phyloP scores from a whole-genome alignment of 2,888 invertebrate species.

The Catocala sponsa region DNA sequence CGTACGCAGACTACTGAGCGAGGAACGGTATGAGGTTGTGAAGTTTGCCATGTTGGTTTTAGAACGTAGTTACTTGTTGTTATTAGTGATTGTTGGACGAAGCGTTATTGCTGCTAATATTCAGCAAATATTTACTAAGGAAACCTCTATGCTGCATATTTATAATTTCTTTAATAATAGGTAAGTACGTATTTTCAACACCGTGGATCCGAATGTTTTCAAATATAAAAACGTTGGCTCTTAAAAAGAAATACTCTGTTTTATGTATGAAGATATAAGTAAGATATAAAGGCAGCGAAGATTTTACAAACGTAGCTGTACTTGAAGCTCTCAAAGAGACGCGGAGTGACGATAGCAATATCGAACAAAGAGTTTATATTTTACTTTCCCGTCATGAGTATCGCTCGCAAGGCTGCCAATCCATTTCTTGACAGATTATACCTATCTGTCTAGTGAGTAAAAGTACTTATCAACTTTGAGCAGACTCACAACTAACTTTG shows the following conservation, averaged over 20 bases:
- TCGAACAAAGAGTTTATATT: conserved; percentile 1
- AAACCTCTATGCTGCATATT: no score
- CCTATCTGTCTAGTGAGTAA: conserved; percentile 24
- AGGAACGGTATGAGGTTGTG: conserved; percentile 15
- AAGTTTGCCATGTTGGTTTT: conserved; percentile 26
- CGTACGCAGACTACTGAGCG: conserved; percentile 27
- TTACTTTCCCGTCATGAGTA: background rate
- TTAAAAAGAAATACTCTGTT: no score
- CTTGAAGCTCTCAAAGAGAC: no score
- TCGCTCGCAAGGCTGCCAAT: conserved; percentile 8
- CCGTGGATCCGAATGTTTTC: no score
- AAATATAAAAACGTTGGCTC: no score
- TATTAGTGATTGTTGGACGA: conserved; percentile 17
- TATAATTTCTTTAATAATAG: no score
- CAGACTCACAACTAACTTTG: conserved; percentile 32
- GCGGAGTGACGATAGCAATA: conserved; percentile 1
- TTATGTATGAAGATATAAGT: no score
- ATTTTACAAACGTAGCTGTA: no score
- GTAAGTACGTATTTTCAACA: no score
- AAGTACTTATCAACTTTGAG: conserved; percentile 28
- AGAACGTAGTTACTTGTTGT: conserved; percentile 13
- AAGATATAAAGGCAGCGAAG: no score
- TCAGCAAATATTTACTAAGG: no score
- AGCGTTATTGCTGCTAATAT: no score
- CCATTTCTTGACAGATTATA: conserved; percentile 25